phyloP scores from a whole-genome alignment of 2,888 invertebrate species.

The Bombylius major region DNA sequence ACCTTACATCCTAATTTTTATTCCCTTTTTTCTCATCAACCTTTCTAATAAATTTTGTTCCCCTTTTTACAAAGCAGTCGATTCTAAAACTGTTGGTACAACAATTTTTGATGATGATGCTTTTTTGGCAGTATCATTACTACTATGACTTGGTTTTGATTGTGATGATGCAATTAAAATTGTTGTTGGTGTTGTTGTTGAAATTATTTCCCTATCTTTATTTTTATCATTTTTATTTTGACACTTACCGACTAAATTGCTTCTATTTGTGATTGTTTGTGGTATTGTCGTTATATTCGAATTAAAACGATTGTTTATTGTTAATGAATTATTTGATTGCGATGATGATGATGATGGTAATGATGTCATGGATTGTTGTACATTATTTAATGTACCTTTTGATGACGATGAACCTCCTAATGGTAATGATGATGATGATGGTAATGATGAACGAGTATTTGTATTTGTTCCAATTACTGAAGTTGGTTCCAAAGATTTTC shows the following conservation, averaged over 20 bases:
- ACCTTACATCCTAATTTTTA: too few species aligned
- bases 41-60: too few species aligned
- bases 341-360: not conserved
- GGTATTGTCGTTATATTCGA: not conserved
- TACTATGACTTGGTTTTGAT: not conserved
- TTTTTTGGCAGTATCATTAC: not conserved
- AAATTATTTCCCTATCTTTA: not conserved
- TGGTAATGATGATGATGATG: too few species aligned
- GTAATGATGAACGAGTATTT: too few species aligned
- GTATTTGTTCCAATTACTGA: too few species aligned
- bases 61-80: constrained; percentile 7
- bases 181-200: not conserved
- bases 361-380: not conserved
- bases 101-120: not conserved
- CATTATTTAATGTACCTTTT: not conserved
- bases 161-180: not conserved
- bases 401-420: too few species aligned
- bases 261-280: not conserved
- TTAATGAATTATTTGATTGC: not conserved
- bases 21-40: not conserved
- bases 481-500: too few species aligned
- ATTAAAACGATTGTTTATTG: not conserved
- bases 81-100: constrained; percentile 8
- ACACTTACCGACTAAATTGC: not conserved
- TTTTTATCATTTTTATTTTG: too few species aligned